phyloP scores from a whole-genome alignment of 2,888 invertebrate genomes.

The Allolobophora icterica region DNA sequence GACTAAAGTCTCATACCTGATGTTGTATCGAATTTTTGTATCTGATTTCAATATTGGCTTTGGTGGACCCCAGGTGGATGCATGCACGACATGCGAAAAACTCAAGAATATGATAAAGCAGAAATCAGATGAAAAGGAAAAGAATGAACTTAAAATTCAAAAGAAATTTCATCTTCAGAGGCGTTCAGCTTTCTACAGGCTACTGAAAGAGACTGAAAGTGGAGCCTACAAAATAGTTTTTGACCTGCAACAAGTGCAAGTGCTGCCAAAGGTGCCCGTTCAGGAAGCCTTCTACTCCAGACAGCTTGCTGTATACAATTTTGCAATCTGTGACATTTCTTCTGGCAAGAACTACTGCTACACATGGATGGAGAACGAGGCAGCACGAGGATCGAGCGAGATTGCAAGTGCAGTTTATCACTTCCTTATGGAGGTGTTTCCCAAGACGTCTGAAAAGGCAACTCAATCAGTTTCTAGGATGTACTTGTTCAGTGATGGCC shows the following conservation, averaged over 20 bases:
- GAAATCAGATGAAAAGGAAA: no score
- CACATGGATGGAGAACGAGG: background rate
- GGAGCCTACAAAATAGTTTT: background rate
- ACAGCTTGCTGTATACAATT: slow-evolving; percentile 1
- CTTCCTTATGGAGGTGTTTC: background rate
- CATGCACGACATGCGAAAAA: background rate
- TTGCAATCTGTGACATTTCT: background rate
- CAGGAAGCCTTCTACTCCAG: background rate
- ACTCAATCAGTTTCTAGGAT: background rate
- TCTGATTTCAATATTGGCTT: background rate
- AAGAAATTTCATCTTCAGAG: background rate
- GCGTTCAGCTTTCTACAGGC: background rate
- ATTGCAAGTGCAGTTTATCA: background rate
- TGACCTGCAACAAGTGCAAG: background rate
- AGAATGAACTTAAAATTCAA: slow-evolving; percentile 1
- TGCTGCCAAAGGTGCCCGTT: background rate
- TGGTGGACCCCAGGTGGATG: background rate
- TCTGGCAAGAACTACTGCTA: background rate
- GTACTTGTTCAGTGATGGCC: background rate
- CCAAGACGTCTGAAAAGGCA: background rate
- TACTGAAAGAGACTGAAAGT: background rate
- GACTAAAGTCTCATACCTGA: background rate
- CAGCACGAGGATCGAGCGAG: background rate
- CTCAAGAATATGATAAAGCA: slow-evolving; percentile 1
- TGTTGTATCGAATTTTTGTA: background rate